Conservation (phyloP, 2,888 invertebrate species). For the Drosophila mimetica region DNA sequence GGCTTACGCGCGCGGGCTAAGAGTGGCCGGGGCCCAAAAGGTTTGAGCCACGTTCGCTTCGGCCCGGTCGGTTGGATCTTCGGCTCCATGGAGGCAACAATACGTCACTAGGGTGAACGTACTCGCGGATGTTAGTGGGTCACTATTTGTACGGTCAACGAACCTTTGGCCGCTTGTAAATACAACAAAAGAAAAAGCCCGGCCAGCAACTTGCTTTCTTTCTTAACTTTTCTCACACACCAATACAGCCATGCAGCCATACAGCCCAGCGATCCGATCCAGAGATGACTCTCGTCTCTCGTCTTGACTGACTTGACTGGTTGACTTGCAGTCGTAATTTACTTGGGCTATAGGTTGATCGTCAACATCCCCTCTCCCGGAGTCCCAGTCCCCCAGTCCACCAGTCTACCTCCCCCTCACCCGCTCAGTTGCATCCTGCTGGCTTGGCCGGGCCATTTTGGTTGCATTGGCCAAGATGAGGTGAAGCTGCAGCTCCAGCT, state of each 20-base stretch:
- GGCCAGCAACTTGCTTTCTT: constrained; percentile 69
- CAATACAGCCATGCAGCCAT: constrained; percentile 18
- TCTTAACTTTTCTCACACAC: constrained; percentile 64
- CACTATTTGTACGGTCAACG: constrained; percentile 85
- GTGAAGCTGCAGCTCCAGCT: constrained; percentile 4
- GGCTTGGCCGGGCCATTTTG: constrained; percentile 46
- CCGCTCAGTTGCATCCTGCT: constrained; percentile 15
- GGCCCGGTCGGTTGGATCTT: constrained; percentile 50
- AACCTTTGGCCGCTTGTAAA: constrained; percentile 84
- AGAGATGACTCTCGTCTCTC: constrained; percentile 47
- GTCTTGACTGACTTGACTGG: constrained; percentile 79
- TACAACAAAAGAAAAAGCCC: constrained; percentile 62
- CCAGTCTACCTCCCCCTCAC: constrained; percentile 1
- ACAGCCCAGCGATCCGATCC: constrained; percentile 2
- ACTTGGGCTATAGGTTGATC: constrained; percentile 81
- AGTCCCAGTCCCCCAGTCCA: neutral
- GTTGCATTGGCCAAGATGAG: constrained; percentile 51
- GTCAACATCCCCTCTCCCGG: constrained; percentile 44
- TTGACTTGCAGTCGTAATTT: constrained; percentile 78
- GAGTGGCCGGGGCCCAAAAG: constrained; percentile 49
- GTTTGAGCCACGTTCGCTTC: constrained; percentile 74
- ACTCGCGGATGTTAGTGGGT: constrained; percentile 85
- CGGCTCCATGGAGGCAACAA: constrained; percentile 76
- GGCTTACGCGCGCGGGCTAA: constrained; percentile 10
- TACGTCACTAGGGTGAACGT: constrained; percentile 85